A percentile compares a stretch with the other conserved stretches of the same genome.
Evolutionary conservation across 2,797 vertebrate genomes (phyloP).

Genomic region (Myotis daubentonii): DNA sequence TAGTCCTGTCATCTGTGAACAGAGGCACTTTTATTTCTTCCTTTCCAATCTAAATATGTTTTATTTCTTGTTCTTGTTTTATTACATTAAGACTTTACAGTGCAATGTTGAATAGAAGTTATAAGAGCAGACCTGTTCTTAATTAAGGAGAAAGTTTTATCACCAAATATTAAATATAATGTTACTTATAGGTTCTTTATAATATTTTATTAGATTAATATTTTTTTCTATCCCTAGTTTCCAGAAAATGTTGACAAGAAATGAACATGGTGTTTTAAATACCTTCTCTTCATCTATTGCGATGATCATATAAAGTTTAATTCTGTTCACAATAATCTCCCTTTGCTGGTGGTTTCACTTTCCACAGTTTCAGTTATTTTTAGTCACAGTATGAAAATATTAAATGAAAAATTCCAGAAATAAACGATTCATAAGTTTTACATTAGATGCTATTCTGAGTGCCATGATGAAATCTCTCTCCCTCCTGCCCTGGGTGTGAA

Average conservation of each 20-base stretch:
- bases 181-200: not conserved
- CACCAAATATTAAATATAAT: not conserved
- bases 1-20: not conserved
- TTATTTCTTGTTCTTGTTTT: not conserved
- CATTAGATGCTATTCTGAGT: not conserved
- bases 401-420: not conserved
- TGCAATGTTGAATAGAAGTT: not conserved
- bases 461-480: not conserved
- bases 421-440: not conserved
- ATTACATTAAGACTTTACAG: not conserved
- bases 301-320: not conserved
- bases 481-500: not conserved
- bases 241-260: not conserved
- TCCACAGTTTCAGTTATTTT: not conserved
- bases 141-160: not conserved
- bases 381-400: not conserved
- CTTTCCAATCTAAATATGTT: not conserved
- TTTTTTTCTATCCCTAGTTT: not conserved
- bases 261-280: not conserved
- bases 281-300: not conserved
- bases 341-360: not conserved
- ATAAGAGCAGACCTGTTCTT: not conserved
- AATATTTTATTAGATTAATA: not conserved
- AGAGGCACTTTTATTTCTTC: not conserved
- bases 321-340: not conserved